Base-by-base conservation (phyloP, 1,140 invertebrate species). In the Andricus grossulariae region DNA sequence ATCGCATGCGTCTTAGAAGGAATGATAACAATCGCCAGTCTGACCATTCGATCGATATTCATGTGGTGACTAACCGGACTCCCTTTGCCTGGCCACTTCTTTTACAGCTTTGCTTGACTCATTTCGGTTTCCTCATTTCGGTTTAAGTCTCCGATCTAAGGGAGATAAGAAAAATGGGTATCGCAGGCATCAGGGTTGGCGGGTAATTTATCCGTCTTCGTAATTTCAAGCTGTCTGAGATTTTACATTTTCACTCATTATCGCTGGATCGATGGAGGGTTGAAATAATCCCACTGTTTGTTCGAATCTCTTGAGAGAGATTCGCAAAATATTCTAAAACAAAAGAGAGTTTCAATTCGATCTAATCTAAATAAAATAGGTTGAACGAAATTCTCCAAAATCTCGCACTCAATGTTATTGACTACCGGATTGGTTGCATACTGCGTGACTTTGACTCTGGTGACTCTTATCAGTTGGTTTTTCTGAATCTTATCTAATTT, bases 11-110 rank as follows among this genome's bases (percentile, higher is more conserved):
- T 66, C 60, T 66, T 16, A 66, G 60, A 66, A 32, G n/a, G 60
- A 66, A 66, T 66, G 60, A 66, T 66, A 66, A 66, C 60, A 66
- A 66, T 66, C 60, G 39, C 60, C 21, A 66, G 57, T 16, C 60
- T 66, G 60, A 66, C 60, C 60, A 66, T 66, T 66, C 60, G 60
- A 66, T 66, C 60, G 60, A 66, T 66, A 66, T 66, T 32, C 60
- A 66, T n/a, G 60, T 66, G 60, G 60, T 66, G 60, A 66, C 60
- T 66, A 39, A 66, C 15, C 39, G 60, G 60, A 66, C 60, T 66
- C 60, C 60, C 60, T 66, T 66, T 45, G 13, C 1, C n/a, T 66
- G n/a, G 13, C 60, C 25, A 39, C 25, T 45, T 45, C 60, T 66
- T 66, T 66, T 39, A 66, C 60, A 66, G 39, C 60, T 66, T 45